phyloP scores from a whole-genome alignment of 2,888 invertebrate genomes.

The Brachypalpus laphriformis region DNA sequence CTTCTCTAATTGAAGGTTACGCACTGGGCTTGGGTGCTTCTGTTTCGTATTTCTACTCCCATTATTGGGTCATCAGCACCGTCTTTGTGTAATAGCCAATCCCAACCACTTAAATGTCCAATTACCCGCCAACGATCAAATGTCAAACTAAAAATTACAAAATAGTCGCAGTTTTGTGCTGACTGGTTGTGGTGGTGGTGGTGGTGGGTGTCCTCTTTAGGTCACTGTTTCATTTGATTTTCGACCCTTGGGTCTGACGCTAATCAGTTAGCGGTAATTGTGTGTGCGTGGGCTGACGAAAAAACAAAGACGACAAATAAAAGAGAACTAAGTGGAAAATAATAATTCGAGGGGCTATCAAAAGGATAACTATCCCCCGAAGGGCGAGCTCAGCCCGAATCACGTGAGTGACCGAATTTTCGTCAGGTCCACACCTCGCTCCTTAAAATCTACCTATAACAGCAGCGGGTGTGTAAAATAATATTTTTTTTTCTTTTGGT shows the following conservation, averaged over 20 bases:
- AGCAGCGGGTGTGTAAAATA: constrained; percentile 59
- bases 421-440: constrained; percentile 50
- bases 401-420: constrained; percentile 47
- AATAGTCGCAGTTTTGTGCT: constrained; percentile 4
- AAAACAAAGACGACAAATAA: constrained; percentile 16
- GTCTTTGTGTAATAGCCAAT: not conserved
- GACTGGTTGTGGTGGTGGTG: not conserved
- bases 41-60: not conserved
- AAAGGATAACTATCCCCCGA: constrained; percentile 10
- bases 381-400: not conserved
- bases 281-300: constrained; percentile 40
- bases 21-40: constrained; percentile 1
- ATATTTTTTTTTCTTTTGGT: constrained; percentile 8
- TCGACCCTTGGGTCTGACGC: constrained; percentile 37
- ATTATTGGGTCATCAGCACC: not conserved
- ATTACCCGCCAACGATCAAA: constrained; percentile 39
- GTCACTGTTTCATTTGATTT: constrained; percentile 50
- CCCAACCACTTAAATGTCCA: constrained; percentile 26
- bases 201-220: constrained; percentile 11
- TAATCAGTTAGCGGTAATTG: constrained; percentile 63
- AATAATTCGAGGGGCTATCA: constrained; percentile 48
- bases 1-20: constrained; percentile 34
- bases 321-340: constrained; percentile 51
- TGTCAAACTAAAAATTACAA: constrained; percentile 51
- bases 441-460: constrained; percentile 2